Conservation (phyloP, 2,888 invertebrate species). For the Branchellion lobata region DNA sequence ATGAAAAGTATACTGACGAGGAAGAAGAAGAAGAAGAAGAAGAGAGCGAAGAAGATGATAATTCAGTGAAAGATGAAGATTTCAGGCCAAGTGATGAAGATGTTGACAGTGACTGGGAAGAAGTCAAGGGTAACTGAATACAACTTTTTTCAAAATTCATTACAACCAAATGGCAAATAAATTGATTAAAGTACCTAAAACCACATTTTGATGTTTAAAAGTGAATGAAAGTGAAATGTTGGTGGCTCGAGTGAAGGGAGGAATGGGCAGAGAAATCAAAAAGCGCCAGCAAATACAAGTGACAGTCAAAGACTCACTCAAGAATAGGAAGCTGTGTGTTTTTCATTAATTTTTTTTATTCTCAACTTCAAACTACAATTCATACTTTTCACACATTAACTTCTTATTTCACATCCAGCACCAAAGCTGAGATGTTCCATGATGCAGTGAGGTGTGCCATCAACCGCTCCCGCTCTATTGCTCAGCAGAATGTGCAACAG, state of each 20-base stretch:
- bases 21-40: too few species aligned
- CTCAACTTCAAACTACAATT: too few species aligned
- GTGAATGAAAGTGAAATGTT: not conserved
- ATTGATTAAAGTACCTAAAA: not conserved
- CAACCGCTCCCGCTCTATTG: slow-evolving; percentile 4
- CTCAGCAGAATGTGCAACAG: slow-evolving; percentile 11
- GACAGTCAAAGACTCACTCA: not conserved
- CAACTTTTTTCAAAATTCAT: not conserved
- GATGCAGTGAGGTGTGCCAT: slow-evolving; percentile 35
- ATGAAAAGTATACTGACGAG: not conserved
- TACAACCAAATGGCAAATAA: not conserved
- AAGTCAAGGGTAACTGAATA: not conserved
- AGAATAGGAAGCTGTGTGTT: not conserved
- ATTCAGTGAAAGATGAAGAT: not conserved
- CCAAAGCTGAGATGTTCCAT: slow-evolving; percentile 21
- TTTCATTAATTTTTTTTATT: not conserved
- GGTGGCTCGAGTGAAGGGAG: slow-evolving; percentile 1
- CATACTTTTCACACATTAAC: too few species aligned
- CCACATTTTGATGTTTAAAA: not conserved
- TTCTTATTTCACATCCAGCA: slow-evolving; percentile 6
- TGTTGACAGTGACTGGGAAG: not conserved
- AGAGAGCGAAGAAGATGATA: not conserved
- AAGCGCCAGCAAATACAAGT: not conserved
- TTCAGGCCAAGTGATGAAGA: slow-evolving; percentile 1
- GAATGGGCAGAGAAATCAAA: not conserved